These are phyloP conservation scores for Alloscopus bannaensis DNA, from an alignment of 2,888 invertebrate genomes.

Conservation along the genomic window DNA sequence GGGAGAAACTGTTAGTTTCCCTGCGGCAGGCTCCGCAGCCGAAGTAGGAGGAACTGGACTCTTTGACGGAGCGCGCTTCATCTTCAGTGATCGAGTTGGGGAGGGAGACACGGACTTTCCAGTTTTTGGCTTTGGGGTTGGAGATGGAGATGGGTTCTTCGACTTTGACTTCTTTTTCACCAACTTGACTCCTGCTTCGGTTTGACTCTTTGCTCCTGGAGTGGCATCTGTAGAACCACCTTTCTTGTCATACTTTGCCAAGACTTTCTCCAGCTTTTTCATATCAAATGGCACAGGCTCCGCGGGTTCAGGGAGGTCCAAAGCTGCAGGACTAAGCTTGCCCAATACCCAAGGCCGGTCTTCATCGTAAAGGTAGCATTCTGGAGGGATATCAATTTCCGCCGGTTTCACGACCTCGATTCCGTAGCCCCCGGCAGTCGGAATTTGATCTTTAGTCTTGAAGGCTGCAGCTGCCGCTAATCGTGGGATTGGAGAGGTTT, in stretches of 20 bases:
- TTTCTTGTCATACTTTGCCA: constrained; percentile 3
- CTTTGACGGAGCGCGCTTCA: no score
- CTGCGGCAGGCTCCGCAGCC: constrained; percentile 13
- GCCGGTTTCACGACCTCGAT: constrained; percentile 23
- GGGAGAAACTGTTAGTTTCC: constrained; percentile 10
- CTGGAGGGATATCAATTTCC: constrained; percentile 9
- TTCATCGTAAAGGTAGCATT: constrained; percentile 25
- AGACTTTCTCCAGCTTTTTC: not conserved
- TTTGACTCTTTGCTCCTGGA: constrained; percentile 14
- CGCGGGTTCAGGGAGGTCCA: constrained; percentile 35
- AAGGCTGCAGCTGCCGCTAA: constrained; percentile 21
- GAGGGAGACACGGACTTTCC: not conserved
- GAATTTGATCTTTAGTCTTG: not conserved
- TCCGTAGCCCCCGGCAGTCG: constrained; percentile 39
- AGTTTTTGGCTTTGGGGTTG: not conserved
- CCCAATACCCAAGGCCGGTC: constrained; percentile 45
- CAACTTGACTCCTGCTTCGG: not conserved
- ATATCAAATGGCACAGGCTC: constrained; percentile 20
- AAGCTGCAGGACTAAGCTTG: constrained; percentile 32
- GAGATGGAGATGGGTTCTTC: constrained; percentile 12
- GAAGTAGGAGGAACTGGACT: constrained; percentile 16
- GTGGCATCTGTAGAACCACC: not conserved
- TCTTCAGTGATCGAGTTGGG: no score
- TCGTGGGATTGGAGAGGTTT: constrained; percentile 19
- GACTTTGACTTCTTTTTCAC: constrained; percentile 19